Percentiles rank a stretch among this genome's conserved stretches.
These are phyloP conservation scores for Pteruthius melanotis DNA, from an alignment of 2,113 vertebrate genomes.

Conservation along the genomic window DNA sequence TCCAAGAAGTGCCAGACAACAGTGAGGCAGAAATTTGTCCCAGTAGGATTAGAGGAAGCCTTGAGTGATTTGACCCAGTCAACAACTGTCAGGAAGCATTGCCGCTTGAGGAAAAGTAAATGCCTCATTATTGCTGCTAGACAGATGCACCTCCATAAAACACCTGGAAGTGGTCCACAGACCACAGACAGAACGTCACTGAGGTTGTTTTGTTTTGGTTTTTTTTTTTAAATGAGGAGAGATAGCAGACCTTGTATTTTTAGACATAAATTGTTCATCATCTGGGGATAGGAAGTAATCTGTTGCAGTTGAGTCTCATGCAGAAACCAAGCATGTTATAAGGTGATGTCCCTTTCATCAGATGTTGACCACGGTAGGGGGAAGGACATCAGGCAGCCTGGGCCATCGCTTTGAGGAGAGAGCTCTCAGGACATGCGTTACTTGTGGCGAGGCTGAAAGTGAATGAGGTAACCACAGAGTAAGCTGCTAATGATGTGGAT, in stretches of 20 bases:
- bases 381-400: neutral
- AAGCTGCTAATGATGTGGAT: constrained; percentile 7
- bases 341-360: neutral
- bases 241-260: neutral
- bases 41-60: neutral
- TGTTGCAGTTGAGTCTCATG: neutral
- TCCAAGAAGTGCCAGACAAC: constrained; percentile 1
- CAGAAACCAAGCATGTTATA: neutral
- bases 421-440: neutral
- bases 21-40: constrained; percentile 4
- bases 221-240: neutral
- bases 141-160: constrained; percentile 45
- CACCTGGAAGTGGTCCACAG: constrained; percentile 43
- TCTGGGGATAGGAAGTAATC: neutral
- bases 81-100: constrained; percentile 23
- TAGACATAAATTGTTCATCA: constrained; percentile 3
- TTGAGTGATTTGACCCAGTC: constrained; percentile 28
- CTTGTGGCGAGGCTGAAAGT: neutral
- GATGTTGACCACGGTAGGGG: neutral
- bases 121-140: constrained; percentile 33
- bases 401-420: neutral
- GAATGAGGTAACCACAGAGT: constrained; percentile 15
- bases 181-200: constrained; percentile 27
- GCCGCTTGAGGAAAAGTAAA: constrained; percentile 8
- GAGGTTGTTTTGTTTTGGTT: neutral